phyloP scores from a whole-genome alignment of 2,797 vertebrate species.

The Bryconaethiops microstoma region DNA sequence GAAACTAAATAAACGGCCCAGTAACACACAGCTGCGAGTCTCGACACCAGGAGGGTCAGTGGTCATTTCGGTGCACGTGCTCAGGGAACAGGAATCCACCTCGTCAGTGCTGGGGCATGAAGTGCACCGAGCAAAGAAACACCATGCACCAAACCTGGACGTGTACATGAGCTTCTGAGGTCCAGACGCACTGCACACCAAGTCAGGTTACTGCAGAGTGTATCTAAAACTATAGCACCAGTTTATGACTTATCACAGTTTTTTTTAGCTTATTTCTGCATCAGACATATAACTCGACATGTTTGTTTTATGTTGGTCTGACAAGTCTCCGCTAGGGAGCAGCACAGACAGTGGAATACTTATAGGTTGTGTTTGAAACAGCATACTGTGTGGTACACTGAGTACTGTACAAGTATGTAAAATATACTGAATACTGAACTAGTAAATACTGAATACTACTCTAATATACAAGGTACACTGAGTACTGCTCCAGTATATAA shows the following conservation, averaged over 20 bases:
- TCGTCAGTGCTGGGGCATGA: not conserved
- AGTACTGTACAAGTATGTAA: no score
- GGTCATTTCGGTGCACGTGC: not conserved
- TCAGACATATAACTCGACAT: not conserved
- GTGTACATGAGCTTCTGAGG: no score
- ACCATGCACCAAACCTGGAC: not conserved
- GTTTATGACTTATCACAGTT: not conserved
- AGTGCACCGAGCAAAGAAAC: not conserved
- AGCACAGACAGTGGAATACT: slow-evolving; percentile 21
- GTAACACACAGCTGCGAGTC: not conserved
- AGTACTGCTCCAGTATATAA: no score
- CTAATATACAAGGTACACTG: no score
- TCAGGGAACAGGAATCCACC: not conserved
- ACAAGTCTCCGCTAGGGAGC: slow-evolving; percentile 34
- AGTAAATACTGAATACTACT: no score
- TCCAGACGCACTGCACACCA: not conserved
- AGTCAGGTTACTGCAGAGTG: not conserved
- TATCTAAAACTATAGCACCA: not conserved
- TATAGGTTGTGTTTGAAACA: no score
- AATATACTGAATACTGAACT: no score
- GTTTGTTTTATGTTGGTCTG: not conserved
- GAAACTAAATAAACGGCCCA: not conserved
- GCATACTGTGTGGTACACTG: no score
- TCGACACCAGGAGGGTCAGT: not conserved
- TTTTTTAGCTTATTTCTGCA: not conserved